Evolutionary conservation across 2,797 vertebrate species (phyloP).

Genomic region (Zalophus californianus): DNA sequence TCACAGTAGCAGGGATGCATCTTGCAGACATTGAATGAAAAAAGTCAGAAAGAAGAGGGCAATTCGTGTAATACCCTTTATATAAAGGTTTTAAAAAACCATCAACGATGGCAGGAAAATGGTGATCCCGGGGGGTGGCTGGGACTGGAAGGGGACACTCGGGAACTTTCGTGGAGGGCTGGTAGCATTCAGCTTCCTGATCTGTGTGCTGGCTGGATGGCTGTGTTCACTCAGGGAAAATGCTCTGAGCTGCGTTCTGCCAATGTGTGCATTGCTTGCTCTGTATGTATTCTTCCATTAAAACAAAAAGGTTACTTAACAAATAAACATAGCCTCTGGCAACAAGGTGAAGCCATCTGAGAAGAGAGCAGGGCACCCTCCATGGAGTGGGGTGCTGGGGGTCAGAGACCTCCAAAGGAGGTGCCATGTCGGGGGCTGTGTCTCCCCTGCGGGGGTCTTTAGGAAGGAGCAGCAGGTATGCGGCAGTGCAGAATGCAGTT

Average conservation of each 20-base stretch:
- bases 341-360: too few relatives aligned
- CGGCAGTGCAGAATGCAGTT: neutral
- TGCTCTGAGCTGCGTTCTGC: rapidly evolving
- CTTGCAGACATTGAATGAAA: neutral
- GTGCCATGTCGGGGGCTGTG: too few relatives aligned
- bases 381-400: rapidly evolving
- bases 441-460: neutral
- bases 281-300: neutral
- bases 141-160: rapidly evolving
- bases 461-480: neutral
- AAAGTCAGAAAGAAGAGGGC: neutral
- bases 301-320: neutral
- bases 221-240: neutral
- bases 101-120: neutral
- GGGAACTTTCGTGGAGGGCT: neutral
- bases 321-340: neutral
- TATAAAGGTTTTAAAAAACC: neutral
- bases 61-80: neutral
- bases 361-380: neutral
- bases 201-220: neutral
- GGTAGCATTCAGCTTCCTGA: rapidly evolving
- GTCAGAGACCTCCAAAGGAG: neutral
- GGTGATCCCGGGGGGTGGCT: neutral
- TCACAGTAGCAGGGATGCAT: neutral
- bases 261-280: rapidly evolving